phyloP scores from a whole-genome alignment of 2,888 invertebrate species.

The Vannuccia rotundouncinata region DNA sequence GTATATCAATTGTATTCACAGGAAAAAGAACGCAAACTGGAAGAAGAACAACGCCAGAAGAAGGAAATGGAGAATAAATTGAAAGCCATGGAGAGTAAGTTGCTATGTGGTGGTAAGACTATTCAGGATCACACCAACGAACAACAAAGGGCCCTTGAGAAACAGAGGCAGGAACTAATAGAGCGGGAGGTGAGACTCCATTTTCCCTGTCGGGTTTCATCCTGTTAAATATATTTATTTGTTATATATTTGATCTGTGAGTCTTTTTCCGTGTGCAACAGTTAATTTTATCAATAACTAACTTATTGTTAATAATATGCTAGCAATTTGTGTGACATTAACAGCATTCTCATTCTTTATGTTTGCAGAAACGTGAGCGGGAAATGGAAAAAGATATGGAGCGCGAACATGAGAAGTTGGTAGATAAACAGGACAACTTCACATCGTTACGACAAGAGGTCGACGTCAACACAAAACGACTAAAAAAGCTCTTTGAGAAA shows the following conservation, averaged over 20 bases:
- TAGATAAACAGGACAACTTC: conserved; percentile 82
- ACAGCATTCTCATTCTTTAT: background rate
- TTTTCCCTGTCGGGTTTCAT: background rate
- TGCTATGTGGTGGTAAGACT: conserved; percentile 86
- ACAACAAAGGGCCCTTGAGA: conserved; percentile 80
- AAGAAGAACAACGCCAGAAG: conserved; percentile 55
- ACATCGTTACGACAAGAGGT: conserved; percentile 88
- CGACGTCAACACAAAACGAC: conserved; percentile 84
- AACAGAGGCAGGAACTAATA: conserved; percentile 75
- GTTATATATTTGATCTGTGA: background rate
- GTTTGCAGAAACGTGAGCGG: conserved; percentile 33
- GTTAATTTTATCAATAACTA: too few relatives aligned
- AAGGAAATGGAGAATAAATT: conserved; percentile 73
- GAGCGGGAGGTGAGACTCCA: conserved; percentile 66
- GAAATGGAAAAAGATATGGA: conserved; percentile 66
- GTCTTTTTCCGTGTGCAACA: too few relatives aligned
- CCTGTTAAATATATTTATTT: background rate
- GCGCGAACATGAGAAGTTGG: conserved; percentile 81
- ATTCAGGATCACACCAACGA: conserved; percentile 90
- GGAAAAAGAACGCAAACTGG: conserved; percentile 65
- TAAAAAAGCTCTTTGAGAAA: conserved; percentile 64
- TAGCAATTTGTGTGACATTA: too few relatives aligned
- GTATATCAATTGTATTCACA: background rate
- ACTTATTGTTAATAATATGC: too few relatives aligned
- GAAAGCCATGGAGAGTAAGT: conserved; percentile 75